A percentile compares a stretch with the other conserved stretches of the same genome.
phyloP scores from a whole-genome alignment of 1,140 invertebrate species.

The Nephotettix cincticeps region DNA sequence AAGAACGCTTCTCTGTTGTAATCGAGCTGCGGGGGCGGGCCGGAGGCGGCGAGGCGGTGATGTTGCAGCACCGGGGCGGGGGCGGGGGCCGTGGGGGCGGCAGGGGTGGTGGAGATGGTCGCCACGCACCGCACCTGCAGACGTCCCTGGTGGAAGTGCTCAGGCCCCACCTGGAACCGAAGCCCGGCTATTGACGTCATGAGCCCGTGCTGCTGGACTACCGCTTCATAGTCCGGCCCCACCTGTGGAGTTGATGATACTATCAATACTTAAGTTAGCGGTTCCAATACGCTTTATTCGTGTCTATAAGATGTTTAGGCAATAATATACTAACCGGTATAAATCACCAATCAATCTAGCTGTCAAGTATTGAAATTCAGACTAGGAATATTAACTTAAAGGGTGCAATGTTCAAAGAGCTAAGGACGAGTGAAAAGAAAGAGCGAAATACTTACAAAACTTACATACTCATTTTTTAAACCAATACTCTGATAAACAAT shows the following conservation, averaged over 20 bases:
- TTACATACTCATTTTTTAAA: too few species aligned
- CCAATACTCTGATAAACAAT: too few species aligned
- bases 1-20: constrained; percentile 8
- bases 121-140: constrained; percentile 61
- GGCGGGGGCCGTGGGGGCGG: background rate
- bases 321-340: too few species aligned
- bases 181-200: constrained; percentile 55
- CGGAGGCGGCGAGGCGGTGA: constrained; percentile 3
- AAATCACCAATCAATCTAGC: too few species aligned
- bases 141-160: constrained; percentile 54
- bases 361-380: too few species aligned
- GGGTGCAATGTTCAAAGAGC: too few species aligned
- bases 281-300: too few species aligned
- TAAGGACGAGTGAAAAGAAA: too few species aligned
- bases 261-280: background rate
- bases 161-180: constrained; percentile 50
- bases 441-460: too few species aligned
- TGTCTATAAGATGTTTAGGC: too few species aligned
- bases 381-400: too few species aligned
- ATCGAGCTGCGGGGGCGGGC: background rate
- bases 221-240: constrained; percentile 49
- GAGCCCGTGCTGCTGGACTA: constrained; percentile 55
- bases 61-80: constrained; percentile 18
- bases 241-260: constrained; percentile 40
- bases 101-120: constrained; percentile 51